Conservation (phyloP, 2,113 vertebrate species). For the Pelecanoides urinatrix region DNA sequence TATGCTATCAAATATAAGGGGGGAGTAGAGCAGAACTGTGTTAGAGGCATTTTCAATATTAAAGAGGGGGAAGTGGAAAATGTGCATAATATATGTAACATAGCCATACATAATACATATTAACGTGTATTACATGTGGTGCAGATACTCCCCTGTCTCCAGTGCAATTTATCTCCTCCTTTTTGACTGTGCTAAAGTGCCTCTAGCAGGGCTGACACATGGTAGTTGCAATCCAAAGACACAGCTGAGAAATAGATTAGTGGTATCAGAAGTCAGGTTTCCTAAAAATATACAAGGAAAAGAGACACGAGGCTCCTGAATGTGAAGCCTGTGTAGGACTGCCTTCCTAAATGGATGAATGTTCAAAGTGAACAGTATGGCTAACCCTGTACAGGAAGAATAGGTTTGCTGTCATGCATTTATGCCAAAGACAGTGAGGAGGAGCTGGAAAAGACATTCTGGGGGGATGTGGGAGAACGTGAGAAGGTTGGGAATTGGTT, state of each 20-base stretch:
- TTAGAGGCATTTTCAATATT: neutral
- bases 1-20: neutral
- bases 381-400: neutral
- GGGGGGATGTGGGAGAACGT: too few relatives aligned
- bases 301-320: neutral
- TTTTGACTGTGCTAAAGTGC: neutral
- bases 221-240: neutral
- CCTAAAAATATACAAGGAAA: neutral
- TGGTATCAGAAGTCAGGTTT: neutral
- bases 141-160: neutral
- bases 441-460: neutral
- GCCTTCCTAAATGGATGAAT: neutral
- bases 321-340: neutral
- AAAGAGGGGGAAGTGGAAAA: neutral
- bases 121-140: neutral
- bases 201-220: neutral
- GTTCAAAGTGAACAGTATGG: neutral
- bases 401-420: neutral
- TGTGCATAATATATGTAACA: neutral
- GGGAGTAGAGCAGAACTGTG: neutral
- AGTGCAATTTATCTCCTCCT: neutral
- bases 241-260: neutral
- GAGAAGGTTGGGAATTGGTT: neutral
- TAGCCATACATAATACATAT: neutral
- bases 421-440: neutral